Evolutionary conservation across 2,888 invertebrate genomes (phyloP).

Genomic region (Leucoma salicis): DNA sequence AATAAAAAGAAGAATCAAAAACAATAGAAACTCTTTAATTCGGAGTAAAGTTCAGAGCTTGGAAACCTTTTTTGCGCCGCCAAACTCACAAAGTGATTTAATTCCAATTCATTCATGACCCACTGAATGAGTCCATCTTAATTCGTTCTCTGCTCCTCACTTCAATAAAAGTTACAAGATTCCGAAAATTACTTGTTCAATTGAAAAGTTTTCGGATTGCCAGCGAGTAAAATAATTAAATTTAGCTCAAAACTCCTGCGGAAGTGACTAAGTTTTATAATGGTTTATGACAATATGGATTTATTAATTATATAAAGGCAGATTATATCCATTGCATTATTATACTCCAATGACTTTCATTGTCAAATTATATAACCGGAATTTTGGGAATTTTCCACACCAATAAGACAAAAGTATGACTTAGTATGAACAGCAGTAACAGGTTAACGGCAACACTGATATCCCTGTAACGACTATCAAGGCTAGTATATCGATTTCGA

Average conservation of each 20-base stretch:
- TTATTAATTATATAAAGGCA: slow-evolving; percentile 3
- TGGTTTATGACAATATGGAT: slow-evolving; percentile 30
- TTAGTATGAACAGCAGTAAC: too few relatives aligned
- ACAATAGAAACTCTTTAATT: slow-evolving; percentile 32
- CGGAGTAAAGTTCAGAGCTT: slow-evolving; percentile 26
- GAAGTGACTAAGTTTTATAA: slow-evolving; percentile 31
- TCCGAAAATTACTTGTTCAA: slow-evolving; percentile 42
- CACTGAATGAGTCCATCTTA: slow-evolving; percentile 37
- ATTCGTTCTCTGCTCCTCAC: slow-evolving; percentile 35
- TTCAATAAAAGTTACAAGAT: slow-evolving; percentile 43
- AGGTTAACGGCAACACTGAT: too few relatives aligned
- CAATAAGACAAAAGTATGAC: too few relatives aligned
- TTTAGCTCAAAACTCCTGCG: slow-evolving; percentile 35
- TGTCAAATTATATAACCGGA: too few relatives aligned
- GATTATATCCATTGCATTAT: neutral
- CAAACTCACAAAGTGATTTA: slow-evolving; percentile 39
- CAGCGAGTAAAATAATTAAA: slow-evolving; percentile 45
- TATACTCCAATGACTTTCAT: neutral
- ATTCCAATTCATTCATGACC: slow-evolving; percentile 42
- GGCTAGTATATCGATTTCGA: too few relatives aligned
- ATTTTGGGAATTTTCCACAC: too few relatives aligned
- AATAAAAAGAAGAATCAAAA: slow-evolving; percentile 14
- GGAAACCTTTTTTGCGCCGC: slow-evolving; percentile 35
- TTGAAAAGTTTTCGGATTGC: slow-evolving; percentile 45
- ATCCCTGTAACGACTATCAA: too few relatives aligned